Evolutionary conservation across 2,113 vertebrate species (phyloP), one percentile per base, ranked within the genome.

Genomic region (Montifringilla adamsi): DNA sequence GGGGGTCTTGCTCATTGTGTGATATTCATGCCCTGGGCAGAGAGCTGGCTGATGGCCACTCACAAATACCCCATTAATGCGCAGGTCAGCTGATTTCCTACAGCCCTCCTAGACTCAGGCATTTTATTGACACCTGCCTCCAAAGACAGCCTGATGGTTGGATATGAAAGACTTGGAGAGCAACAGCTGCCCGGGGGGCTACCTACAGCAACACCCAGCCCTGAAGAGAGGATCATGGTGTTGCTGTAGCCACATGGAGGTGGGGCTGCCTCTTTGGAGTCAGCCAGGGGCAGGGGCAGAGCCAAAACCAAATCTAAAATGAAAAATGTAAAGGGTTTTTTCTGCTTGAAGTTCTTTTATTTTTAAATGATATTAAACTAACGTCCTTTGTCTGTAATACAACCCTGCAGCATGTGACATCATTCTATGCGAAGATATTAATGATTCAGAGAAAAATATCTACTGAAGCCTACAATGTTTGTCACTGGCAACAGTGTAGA

Each of bases 101-200:
- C 47, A 55, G 14, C 19, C 15, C 67, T 62, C 16, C 55, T 28
- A 58, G 20, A 70, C 37, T 31, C 41, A 20, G 50, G 21, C 14
- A 13, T 56, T 77, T 85, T 50, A 63, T 35, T 47, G 37, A 41
- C 44, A 37, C 22, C 30, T 78, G 21, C 24, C 18, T 67, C 52
- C 3, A 9, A 70, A 46, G 22, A 1, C 6, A 37, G 37, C 5
- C 3, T 52, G 41, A 41, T 46, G 24, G 22, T 2, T 72, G 56
- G 39, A 35, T n/a, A 15, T 47, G 31, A 43, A 82, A 79, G 33
- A 50, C 43, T 53, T 24, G 21, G 62, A 72, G 37, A 83, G 53
- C n/a, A 46, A 3, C 17, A 44, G 2, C 30, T 10, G 43, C 13
- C 13, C 0, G 0, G 59, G 18, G 18, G 35, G 49, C 19, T 59